A percentile compares a stretch with the other conserved stretches of the same genome.
These are phyloP conservation scores for Tiaroga cobitis DNA, from an alignment of 2,797 vertebrate genomes.

Conservation along the genomic window DNA sequence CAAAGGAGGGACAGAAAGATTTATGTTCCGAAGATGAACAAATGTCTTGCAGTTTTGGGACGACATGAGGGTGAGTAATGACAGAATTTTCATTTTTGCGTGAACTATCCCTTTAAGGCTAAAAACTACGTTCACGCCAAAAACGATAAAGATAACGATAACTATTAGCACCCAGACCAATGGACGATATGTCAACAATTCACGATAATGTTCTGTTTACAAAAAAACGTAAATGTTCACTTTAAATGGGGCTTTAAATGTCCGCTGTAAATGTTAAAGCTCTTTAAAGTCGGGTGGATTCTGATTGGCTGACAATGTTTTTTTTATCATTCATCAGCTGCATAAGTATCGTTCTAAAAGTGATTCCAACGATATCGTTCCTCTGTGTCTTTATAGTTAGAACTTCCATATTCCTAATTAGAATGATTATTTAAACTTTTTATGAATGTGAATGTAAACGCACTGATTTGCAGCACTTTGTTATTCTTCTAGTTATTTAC, in stretches of 20 bases:
- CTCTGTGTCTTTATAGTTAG: background rate
- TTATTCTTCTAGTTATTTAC: background rate
- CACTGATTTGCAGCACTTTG: background rate
- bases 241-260: background rate
- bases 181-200: background rate
- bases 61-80: background rate
- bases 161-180: background rate
- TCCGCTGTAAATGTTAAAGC: background rate
- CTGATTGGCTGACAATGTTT: background rate
- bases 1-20: background rate
- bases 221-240: background rate
- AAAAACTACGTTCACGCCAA: background rate
- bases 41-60: too few relatives aligned
- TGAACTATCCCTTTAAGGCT: background rate
- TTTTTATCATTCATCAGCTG: too few relatives aligned
- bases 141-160: background rate
- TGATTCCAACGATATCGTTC: too few relatives aligned
- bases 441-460: background rate
- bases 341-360: too few relatives aligned
- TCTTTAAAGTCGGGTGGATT: background rate
- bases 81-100: background rate
- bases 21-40: background rate
- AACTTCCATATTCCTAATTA: background rate
- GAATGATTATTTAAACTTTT: background rate
- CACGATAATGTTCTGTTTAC: background rate